These are phyloP conservation scores for Cyprinus carpio DNA, from an alignment of 2,113 vertebrate genomes.

Conservation along the genomic window DNA sequence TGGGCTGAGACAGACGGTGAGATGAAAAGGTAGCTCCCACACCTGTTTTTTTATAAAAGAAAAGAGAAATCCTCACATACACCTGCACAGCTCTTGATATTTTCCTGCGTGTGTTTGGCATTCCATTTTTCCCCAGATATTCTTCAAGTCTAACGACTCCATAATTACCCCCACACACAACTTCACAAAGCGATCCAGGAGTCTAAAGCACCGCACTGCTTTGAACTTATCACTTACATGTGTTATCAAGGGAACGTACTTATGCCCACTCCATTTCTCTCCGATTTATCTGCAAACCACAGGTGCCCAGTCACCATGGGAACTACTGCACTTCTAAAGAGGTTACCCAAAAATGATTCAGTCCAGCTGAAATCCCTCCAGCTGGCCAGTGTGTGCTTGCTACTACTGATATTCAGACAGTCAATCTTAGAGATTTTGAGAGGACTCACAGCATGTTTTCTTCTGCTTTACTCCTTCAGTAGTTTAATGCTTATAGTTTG, in stretches of 20 bases:
- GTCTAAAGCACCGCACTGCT: constrained; percentile 1
- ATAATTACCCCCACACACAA: constrained; percentile 35
- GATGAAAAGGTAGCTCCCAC: constrained; percentile 51
- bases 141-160: constrained; percentile 17
- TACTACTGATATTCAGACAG: not conserved
- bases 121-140: constrained; percentile 16
- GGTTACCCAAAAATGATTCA: constrained; percentile 25
- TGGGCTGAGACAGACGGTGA: constrained; percentile 43
- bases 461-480: not conserved
- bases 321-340: constrained; percentile 37
- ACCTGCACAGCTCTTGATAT: constrained; percentile 11
- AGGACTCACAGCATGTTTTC: not conserved
- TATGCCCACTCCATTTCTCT: constrained; percentile 33
- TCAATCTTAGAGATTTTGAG: constrained; percentile 3
- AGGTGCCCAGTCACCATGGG: constrained; percentile 42
- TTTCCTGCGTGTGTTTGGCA: not conserved
- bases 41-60: constrained; percentile 38
- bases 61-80: constrained; percentile 17
- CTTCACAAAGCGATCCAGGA: constrained; percentile 1
- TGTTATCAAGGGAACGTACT: constrained; percentile 30
- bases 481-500: not conserved
- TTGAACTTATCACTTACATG: constrained; percentile 40
- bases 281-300: constrained; percentile 31
- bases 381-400: not conserved
- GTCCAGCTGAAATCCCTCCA: constrained; percentile 20